Evolutionary conservation across 2,888 invertebrate genomes (phyloP), one percentile per base, ranked within the genome.

Genomic region (Tiliacea citrago): DNA sequence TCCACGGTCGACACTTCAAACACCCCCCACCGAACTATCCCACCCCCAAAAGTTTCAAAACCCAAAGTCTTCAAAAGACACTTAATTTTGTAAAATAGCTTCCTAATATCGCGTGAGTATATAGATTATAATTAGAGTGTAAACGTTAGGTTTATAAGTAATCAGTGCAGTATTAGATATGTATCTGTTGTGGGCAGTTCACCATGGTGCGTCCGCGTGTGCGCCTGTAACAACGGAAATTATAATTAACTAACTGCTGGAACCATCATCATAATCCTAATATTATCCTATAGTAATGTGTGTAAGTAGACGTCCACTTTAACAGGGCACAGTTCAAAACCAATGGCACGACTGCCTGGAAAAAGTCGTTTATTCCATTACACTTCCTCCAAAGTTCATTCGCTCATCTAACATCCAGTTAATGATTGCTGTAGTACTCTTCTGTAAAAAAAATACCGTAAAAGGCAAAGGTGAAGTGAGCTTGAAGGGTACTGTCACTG

Each of bases 151-250:
- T 82, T 69, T 70, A 77, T 73, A 88, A 88, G 80, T 86, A 84
- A 86, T 95, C 96, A 96, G 96, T 96, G 94, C 96, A 90, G 94
- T 84, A 82, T 93, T 94, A 95, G 96, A 96, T 96, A 96, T 96
- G 96, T 96, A 93, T 94, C n/a, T 87, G 72, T 84, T 81, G 21
- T 58, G 81, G 91, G 89, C 79, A 89, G 91, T 91, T 90, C 87
- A 89, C 91, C 94, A 92, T 90, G 94, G 95, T 95, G 96, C 93
- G 94, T 92, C 90, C 84, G 86, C 83, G 79, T 86, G 85, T 84
- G 85, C 84, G 72, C 90, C 96, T 96, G 95, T 10, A 95, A 95
- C 93, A 95, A 94, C 21, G 53, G 24, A 73, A 65, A 75, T 4
- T 5, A 35, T 18, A 4, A 29, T 58, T 58, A 5, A 57, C 18